Evolutionary conservation across 2,888 invertebrate species (phyloP).

Genomic region (Choristoneura rosaceana): DNA sequence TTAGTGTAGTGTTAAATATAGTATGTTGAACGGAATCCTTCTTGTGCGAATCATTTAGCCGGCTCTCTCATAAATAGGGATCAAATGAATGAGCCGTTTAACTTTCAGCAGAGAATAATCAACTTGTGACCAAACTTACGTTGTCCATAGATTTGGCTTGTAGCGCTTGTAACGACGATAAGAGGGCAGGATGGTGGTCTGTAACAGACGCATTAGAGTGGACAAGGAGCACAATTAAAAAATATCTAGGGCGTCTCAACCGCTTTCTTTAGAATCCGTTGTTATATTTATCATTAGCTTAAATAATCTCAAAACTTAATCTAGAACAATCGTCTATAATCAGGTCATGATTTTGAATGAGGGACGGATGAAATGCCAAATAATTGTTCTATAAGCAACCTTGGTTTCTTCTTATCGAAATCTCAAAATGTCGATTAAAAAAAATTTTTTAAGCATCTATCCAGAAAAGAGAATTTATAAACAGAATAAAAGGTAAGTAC

Average conservation of each 20-base stretch:
- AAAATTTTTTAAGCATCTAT: not conserved
- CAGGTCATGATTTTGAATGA: not conserved
- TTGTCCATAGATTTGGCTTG: slow-evolving; percentile 4
- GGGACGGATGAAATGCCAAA: not conserved
- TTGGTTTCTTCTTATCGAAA: not conserved
- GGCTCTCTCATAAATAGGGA: not conserved
- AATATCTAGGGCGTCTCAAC: not conserved
- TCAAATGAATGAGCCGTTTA: not conserved
- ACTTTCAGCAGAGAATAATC: not conserved
- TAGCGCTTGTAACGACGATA: slow-evolving; percentile 8
- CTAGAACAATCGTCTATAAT: not conserved
- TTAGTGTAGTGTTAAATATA: too few species aligned
- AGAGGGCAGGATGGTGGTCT: slow-evolving; percentile 9
- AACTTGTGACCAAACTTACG: slow-evolving; percentile 4
- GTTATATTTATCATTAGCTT: not conserved
- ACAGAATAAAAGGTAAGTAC: too few species aligned
- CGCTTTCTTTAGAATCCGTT: not conserved
- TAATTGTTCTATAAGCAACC: not conserved
- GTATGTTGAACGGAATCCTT: too few species aligned
- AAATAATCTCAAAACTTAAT: not conserved
- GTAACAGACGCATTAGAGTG: slow-evolving; percentile 6
- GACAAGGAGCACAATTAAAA: not conserved
- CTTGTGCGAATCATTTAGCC: too few species aligned
- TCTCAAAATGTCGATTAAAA: not conserved
- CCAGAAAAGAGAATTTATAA: too few species aligned